Percentiles rank a stretch among this genome's conserved stretches.
Conservation (phyloP, 2,113 vertebrate species). For the Arvicanthis niloticus region DNA sequence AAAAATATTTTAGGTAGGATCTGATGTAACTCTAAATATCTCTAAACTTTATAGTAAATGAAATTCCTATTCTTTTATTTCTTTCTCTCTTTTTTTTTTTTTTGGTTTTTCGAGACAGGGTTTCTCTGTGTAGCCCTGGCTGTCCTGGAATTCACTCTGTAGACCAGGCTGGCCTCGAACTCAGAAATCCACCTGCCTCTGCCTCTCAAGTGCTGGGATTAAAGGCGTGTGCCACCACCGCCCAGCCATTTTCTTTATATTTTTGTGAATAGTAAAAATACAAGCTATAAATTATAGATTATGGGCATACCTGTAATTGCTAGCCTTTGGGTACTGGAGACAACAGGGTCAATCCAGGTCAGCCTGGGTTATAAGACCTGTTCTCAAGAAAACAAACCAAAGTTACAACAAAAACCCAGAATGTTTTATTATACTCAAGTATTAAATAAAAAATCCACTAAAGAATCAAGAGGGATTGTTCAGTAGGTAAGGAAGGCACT, state of each 20-base stretch:
- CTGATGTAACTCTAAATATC: neutral
- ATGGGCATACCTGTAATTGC: no score
- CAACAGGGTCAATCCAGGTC: neutral
- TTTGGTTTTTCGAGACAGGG: no score
- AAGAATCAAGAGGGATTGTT: neutral
- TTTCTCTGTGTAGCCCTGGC: no score
- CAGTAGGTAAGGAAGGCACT: neutral
- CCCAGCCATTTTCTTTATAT: no score
- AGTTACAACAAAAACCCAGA: neutral
- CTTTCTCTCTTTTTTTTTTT: no score
- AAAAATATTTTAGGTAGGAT: neutral
- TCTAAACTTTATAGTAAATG: neutral
- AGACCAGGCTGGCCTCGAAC: no score
- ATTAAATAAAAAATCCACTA: neutral
- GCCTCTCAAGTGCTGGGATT: no score
- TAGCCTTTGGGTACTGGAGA: neutral
- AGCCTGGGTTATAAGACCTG: neutral
- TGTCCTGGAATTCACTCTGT: no score
- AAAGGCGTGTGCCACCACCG: no score
- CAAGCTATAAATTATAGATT: neutral
- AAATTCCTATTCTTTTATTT: neutral
- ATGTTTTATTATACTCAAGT: constrained; percentile 15
- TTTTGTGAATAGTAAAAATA: neutral
- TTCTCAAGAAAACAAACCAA: neutral
- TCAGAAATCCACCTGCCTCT: no score